Evolutionary conservation across 2,797 vertebrate species (phyloP).

Genomic region (Characodon lateralis): DNA sequence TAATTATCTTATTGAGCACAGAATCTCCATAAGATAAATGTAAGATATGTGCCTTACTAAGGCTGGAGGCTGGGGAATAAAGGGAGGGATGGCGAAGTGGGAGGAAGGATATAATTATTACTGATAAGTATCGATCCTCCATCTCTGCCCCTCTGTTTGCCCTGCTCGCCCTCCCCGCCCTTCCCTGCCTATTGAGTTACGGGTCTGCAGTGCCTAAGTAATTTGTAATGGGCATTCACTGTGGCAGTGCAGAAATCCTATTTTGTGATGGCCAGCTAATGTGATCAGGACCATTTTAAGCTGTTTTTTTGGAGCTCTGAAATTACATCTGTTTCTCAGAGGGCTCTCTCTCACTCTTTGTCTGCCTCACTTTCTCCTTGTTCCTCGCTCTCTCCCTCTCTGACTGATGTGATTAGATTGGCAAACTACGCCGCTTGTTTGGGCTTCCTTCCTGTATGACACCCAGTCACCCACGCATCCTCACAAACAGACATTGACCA

Average conservation of each 20-base stretch:
- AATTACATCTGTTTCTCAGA: slow-evolving; percentile 82
- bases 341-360: slow-evolving; percentile 53
- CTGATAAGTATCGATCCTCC: slow-evolving; percentile 83
- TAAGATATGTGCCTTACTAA: slow-evolving; percentile 74
- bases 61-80: slow-evolving; percentile 50
- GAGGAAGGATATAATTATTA: slow-evolving; percentile 86
- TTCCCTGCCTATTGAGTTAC: slow-evolving; percentile 85
- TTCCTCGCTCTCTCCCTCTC: slow-evolving; percentile 37
- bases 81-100: slow-evolving; percentile 58
- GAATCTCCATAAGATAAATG: slow-evolving; percentile 79
- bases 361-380: slow-evolving; percentile 28
- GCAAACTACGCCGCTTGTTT: slow-evolving; percentile 67
- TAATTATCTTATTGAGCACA: slow-evolving; percentile 78
- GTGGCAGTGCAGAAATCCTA: slow-evolving; percentile 89
- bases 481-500: slow-evolving; percentile 27
- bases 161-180: slow-evolving; percentile 62
- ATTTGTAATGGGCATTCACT: slow-evolving; percentile 89
- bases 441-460: slow-evolving; percentile 68
- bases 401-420: slow-evolving; percentile 81
- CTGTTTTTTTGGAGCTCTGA: slow-evolving; percentile 81
- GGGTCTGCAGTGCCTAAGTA: slow-evolving; percentile 83
- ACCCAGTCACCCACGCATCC: slow-evolving; percentile 29
- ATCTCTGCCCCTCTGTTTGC: slow-evolving; percentile 73
- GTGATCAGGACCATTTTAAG: slow-evolving; percentile 87
- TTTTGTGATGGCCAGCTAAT: slow-evolving; percentile 87